Conservation (phyloP, 2,797 vertebrate genomes). For the Leuciscus waleckii region DNA sequence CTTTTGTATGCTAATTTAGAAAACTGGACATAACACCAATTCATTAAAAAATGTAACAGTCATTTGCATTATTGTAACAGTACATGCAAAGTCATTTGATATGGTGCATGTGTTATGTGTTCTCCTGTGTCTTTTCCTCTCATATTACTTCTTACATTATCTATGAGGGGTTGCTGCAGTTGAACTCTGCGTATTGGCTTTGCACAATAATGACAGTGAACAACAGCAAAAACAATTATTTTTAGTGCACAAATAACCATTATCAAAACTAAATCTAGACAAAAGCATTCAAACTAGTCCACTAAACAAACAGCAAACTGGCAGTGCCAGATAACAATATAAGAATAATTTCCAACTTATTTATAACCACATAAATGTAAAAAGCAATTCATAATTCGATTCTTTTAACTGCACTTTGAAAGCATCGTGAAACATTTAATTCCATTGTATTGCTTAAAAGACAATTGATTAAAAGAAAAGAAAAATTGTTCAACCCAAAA, state of each 20-base stretch:
- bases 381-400: neutral
- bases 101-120: slow-evolving; percentile 14
- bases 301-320: slow-evolving; percentile 1
- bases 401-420: neutral
- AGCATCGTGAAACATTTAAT: neutral
- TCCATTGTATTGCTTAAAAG: neutral
- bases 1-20: neutral
- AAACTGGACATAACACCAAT: neutral
- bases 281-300: neutral
- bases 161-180: slow-evolving; percentile 67
- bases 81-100: slow-evolving; percentile 59
- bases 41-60: neutral
- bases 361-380: neutral
- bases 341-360: neutral
- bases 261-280: slow-evolving; percentile 4
- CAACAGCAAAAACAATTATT: neutral
- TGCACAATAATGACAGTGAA: neutral
- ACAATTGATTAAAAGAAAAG: neutral
- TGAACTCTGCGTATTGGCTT: slow-evolving; percentile 3
- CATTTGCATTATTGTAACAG: slow-evolving; percentile 42
- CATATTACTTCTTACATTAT: slow-evolving; percentile 73
- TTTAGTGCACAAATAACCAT: neutral
- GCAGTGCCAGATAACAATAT: neutral
- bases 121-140: slow-evolving; percentile 57
- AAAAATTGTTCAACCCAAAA: neutral